Conservation (phyloP, 2,888 invertebrate species). For the Eurois occulta region DNA sequence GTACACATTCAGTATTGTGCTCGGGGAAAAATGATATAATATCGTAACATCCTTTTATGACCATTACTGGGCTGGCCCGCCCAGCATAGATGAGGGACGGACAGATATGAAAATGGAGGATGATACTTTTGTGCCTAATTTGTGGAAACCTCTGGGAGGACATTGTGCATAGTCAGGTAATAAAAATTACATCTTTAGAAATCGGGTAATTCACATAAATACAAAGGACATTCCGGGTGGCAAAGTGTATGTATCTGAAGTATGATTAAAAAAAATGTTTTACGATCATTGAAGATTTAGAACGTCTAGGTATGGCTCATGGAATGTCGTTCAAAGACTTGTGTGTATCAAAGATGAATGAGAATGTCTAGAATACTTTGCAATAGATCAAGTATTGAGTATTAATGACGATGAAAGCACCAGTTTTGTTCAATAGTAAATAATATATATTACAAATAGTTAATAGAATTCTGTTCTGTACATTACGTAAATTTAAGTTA, state of each 20-base stretch:
- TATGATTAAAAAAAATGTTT: neutral
- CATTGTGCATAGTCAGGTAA: neutral
- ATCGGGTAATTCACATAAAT: neutral
- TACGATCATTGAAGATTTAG: neutral
- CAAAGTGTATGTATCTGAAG: no score
- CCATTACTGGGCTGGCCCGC: constrained; percentile 85
- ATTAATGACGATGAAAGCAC: no score
- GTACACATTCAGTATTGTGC: constrained; percentile 84
- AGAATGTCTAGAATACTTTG: no score
- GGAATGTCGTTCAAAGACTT: neutral
- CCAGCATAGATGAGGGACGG: constrained; percentile 72
- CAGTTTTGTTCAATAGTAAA: no score
- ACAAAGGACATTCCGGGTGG: neutral
- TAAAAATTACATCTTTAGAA: neutral
- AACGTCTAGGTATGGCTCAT: neutral
- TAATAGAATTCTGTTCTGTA: no score
- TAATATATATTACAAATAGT: no score
- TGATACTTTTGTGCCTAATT: constrained; percentile 50
- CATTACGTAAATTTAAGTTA: no score
- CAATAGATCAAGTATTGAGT: no score
- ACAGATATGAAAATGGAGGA: neutral
- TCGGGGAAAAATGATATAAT: constrained; percentile 89
- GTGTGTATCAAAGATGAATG: no score
- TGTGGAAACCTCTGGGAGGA: constrained; percentile 33
- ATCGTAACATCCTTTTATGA: constrained; percentile 89